Conservation (phyloP, 2,113 vertebrate genomes). For the Tychaedon coryphoeus region DNA sequence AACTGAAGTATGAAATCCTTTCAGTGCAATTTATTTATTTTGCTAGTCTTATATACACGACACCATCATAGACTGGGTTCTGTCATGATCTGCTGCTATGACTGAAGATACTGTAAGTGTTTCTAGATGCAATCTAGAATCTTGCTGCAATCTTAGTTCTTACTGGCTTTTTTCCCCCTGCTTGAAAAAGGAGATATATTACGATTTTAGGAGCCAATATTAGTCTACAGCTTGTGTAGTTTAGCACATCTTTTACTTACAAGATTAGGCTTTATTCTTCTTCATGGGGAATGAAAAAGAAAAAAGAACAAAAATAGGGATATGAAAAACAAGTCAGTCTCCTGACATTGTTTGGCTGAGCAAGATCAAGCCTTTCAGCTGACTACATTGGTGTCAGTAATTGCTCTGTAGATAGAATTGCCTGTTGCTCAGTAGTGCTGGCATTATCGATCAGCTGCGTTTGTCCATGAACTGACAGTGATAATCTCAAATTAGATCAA, state of each 20-base stretch:
- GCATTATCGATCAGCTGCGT: not conserved
- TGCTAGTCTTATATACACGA: not conserved
- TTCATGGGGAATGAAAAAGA: not conserved
- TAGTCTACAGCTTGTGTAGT: not conserved
- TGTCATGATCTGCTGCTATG: not conserved
- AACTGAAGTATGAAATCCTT: not conserved
- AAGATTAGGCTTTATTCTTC: not conserved
- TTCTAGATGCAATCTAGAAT: too few relatives aligned
- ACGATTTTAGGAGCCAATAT: not conserved
- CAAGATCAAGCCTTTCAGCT: not conserved
- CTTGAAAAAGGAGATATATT: not conserved
- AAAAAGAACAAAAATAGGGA: not conserved
- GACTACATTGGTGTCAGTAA: not conserved
- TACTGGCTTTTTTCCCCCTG: not conserved
- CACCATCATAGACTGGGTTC: not conserved
- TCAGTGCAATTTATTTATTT: not conserved
- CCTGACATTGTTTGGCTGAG: not conserved
- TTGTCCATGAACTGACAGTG: not conserved
- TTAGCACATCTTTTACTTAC: not conserved
- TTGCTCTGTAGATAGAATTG: conserved; percentile 7
- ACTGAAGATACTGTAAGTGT: not conserved
- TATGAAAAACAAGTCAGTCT: not conserved
- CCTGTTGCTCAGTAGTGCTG: not conserved
- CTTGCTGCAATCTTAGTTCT: not conserved
- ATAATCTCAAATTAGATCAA: conserved; percentile 49